These are phyloP conservation scores for Pachyrhynchus sulphureomaculatus DNA, from an alignment of 1,140 invertebrate genomes.

Conservation along the genomic window DNA sequence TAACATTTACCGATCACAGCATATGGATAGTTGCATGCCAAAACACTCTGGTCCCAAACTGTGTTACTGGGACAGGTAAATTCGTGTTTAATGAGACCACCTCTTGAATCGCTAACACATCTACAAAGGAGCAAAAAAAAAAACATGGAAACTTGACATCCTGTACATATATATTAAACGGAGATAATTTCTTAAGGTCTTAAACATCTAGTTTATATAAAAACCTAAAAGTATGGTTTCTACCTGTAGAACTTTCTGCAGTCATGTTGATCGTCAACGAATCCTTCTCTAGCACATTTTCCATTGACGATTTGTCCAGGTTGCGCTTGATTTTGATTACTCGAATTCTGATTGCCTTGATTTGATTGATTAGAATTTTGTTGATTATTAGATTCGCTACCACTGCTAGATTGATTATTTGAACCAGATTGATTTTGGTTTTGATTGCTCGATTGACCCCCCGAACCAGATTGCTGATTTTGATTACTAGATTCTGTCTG, in stretches of 20 bases:
- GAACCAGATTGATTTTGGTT: conserved; percentile 23
- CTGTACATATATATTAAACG: too few species aligned
- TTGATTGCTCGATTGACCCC: background rate
- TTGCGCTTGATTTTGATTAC: conserved; percentile 8
- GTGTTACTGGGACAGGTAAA: conserved; percentile 67
- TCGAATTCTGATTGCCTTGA: conserved; percentile 1
- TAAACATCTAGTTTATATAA: too few species aligned
- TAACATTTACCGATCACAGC: conserved; percentile 39
- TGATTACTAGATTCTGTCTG: background rate
- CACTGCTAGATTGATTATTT: background rate
- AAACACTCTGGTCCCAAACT: conserved; percentile 59
- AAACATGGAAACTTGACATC: too few species aligned
- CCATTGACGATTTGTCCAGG: conserved; percentile 27
- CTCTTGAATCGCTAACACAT: conserved; percentile 60
- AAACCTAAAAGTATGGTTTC: too few species aligned
- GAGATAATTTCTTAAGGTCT: too few species aligned
- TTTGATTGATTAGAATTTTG: conserved; percentile 8
- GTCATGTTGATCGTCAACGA: conserved; percentile 65
- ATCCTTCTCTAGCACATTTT: conserved; percentile 61
- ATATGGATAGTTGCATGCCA: conserved; percentile 62
- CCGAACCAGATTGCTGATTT: conserved; percentile 20
- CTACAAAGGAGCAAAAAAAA: conserved; percentile 57
- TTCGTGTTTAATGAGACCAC: conserved; percentile 56
- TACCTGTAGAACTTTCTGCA: conserved; percentile 80
- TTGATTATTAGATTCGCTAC: background rate